Evolutionary conservation across 2,888 invertebrate species (phyloP).

Genomic region (Lymantria monacha): DNA sequence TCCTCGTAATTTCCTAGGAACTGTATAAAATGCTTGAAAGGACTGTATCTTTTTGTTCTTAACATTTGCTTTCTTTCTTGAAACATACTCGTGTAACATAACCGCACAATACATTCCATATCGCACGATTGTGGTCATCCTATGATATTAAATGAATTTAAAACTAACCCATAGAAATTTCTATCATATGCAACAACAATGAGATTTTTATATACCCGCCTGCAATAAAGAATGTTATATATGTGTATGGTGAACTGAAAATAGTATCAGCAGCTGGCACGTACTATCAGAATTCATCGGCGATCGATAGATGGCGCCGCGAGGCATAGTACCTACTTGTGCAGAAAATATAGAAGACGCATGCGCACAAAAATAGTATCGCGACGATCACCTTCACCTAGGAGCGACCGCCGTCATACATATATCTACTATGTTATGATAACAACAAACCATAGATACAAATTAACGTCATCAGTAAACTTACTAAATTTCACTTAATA

Average conservation of each 20-base stretch:
- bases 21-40: conserved; percentile 14
- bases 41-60: not conserved
- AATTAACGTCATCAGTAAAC: conserved; percentile 24
- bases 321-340: conserved; percentile 35
- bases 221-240: conserved; percentile 34
- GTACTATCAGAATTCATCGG: conserved; percentile 50
- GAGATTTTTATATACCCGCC: conserved; percentile 16
- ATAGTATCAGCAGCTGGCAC: conserved; percentile 71
- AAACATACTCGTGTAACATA: not conserved
- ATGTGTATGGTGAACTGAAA: conserved; percentile 50
- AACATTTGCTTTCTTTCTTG: not conserved
- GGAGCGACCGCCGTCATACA: conserved; percentile 51
- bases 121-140: not conserved
- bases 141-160: too few species aligned
- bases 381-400: conserved; percentile 79
- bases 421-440: conserved; percentile 41
- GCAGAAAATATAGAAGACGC: conserved; percentile 53
- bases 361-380: conserved; percentile 75
- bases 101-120: not conserved
- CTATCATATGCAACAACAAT: conserved; percentile 13
- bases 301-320: conserved; percentile 72
- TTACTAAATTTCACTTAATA: too few species aligned
- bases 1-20: conserved; percentile 28
- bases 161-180: not conserved
- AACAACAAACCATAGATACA: conserved; percentile 30